phyloP scores from a whole-genome alignment of 1,140 invertebrate genomes.

The Adoxophyes honmai region DNA sequence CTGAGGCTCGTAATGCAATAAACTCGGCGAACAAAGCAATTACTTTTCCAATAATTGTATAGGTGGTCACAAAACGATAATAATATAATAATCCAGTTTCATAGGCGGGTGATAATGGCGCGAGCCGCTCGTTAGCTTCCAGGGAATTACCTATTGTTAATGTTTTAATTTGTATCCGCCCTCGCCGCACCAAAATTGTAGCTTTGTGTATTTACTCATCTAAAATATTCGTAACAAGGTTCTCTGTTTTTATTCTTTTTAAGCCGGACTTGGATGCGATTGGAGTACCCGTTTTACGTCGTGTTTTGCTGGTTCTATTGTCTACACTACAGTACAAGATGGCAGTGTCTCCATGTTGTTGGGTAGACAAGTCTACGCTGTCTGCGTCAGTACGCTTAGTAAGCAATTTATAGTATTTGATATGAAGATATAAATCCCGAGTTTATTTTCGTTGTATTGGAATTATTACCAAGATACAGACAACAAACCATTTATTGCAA shows the following conservation, averaged over 20 bases:
- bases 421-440: no score
- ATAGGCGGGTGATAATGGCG: constrained; percentile 57
- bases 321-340: no score
- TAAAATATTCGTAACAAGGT: constrained; percentile 10
- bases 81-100: constrained; percentile 67
- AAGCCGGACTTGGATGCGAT: no score
- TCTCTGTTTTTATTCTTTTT: neutral
- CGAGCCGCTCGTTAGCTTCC: constrained; percentile 59
- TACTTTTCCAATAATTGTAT: constrained; percentile 24
- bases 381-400: no score
- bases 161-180: constrained; percentile 69
- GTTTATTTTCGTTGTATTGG: no score
- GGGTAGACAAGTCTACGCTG: no score
- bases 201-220: constrained; percentile 4
- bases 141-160: constrained; percentile 71
- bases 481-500: no score
- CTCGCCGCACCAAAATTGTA: constrained; percentile 24
- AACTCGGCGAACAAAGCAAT: constrained; percentile 16
- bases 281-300: no score
- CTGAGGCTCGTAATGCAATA: neutral
- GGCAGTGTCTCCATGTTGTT: no score
- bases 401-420: no score
- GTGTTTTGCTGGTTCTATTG: no score
- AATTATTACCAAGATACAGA: no score
- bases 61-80: constrained; percentile 22